Conservation (phyloP, 2,113 vertebrate genomes). For the Nymphicus hollandicus region DNA sequence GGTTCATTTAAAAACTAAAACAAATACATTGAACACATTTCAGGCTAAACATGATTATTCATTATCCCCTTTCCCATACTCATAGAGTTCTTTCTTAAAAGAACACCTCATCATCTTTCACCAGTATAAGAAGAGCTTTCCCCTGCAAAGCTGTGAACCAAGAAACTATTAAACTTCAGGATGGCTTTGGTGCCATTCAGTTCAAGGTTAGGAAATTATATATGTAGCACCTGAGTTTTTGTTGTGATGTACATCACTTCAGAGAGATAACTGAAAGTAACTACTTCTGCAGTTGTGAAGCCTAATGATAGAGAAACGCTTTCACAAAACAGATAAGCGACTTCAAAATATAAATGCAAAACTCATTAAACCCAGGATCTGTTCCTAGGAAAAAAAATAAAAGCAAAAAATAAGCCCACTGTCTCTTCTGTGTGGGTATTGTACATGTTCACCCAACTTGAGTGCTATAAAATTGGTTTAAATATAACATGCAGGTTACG, state of each 20-base stretch:
- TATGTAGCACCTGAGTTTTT: neutral
- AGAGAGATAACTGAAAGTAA: neutral
- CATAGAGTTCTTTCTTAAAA: neutral
- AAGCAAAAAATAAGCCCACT: neutral
- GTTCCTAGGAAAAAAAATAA: neutral
- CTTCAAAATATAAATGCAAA: slow-evolving; percentile 20
- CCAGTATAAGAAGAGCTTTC: neutral
- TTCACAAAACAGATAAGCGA: neutral
- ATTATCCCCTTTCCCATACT: neutral
- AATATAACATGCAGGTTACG: neutral
- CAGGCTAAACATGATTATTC: neutral
- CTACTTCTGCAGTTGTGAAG: neutral
- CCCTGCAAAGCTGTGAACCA: neutral
- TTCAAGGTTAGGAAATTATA: neutral
- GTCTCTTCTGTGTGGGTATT: neutral
- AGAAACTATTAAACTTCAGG: neutral
- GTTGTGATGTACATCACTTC: neutral
- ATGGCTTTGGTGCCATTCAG: neutral
- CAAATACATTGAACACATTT: neutral
- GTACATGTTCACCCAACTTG: neutral
- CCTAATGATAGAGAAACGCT: neutral
- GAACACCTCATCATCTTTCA: neutral
- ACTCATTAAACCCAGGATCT: neutral
- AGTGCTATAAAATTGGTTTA: slow-evolving; percentile 23
- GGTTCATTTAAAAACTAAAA: neutral